Evolutionary conservation across 2,888 invertebrate genomes (phyloP).

Genomic region (Odontocolon sp.): DNA sequence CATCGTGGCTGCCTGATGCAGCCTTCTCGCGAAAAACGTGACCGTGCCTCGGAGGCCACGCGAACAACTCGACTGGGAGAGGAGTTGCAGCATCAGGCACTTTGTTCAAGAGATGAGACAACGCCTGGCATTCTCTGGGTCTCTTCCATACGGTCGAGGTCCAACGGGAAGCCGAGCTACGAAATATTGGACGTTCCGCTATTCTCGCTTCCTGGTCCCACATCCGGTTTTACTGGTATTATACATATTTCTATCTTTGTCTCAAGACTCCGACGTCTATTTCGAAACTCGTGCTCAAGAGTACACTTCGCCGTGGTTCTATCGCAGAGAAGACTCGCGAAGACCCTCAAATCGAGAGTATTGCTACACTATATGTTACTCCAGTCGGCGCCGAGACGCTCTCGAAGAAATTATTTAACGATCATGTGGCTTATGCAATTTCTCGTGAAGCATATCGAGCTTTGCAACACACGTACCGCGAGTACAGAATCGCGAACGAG

Average conservation of each 20-base stretch:
- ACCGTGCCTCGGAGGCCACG: conserved; percentile 31
- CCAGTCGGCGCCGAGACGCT: not conserved
- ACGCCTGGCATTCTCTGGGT: conserved; percentile 14
- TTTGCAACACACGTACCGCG: conserved; percentile 12
- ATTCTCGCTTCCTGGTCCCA: not conserved
- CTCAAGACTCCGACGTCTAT: no score
- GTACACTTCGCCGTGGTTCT: not conserved
- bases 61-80: conserved; percentile 38
- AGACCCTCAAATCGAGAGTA: not conserved
- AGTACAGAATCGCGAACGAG: conserved; percentile 41
- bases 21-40: conserved; percentile 50
- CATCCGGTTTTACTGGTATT: not conserved
- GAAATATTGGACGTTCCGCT: conserved; percentile 36
- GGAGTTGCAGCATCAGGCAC: conserved; percentile 10
- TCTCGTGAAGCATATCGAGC: conserved; percentile 24
- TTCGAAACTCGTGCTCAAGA: conserved; percentile 41
- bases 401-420: conserved; percentile 35
- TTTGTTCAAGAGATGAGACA: conserved; percentile 33
- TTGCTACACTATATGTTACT: not conserved
- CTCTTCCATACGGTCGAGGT: conserved; percentile 2
- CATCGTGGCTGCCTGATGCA: conserved; percentile 20
- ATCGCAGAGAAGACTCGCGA: not conserved
- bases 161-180: not conserved
- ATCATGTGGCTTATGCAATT: conserved; percentile 48
- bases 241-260: conserved; percentile 6